phyloP scores from a whole-genome alignment of 2,888 invertebrate species.

The Perithous albicinctus region DNA sequence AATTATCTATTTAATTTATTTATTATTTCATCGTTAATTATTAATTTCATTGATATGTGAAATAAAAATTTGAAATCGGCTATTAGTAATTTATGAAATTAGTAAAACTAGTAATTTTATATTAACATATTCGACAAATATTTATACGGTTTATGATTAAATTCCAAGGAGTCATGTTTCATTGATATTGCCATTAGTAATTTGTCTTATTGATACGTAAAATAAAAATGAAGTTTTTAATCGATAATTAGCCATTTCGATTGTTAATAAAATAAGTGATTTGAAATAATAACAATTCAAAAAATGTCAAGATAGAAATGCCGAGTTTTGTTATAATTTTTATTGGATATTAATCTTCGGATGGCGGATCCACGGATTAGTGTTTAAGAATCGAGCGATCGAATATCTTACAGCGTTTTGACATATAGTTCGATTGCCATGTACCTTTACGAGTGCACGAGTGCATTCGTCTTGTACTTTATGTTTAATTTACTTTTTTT shows the following conservation, averaged over 20 bases:
- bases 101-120: not conserved
- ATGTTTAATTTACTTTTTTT: not conserved
- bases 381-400: constrained; percentile 40
- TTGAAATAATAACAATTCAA: not conserved
- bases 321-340: not conserved
- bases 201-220: not conserved
- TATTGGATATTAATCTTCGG: constrained; percentile 23
- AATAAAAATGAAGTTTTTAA: not conserved
- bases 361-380: constrained; percentile 36
- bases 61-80: not conserved
- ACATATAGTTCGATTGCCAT: constrained; percentile 55
- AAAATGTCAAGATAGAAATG: not conserved
- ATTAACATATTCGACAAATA: not conserved
- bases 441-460: constrained; percentile 42
- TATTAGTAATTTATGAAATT: not conserved
- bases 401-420: constrained; percentile 49
- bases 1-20: too few relatives aligned
- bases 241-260: not conserved
- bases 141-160: not conserved
- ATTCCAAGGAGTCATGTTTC: not conserved
- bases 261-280: not conserved
- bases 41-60: not conserved
- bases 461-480: constrained; percentile 35
- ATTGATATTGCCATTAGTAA: not conserved
- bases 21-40: not conserved